These are phyloP conservation scores for Diglossa cyanea DNA, from an alignment of 2,797 vertebrate genomes.

Conservation along the genomic window DNA sequence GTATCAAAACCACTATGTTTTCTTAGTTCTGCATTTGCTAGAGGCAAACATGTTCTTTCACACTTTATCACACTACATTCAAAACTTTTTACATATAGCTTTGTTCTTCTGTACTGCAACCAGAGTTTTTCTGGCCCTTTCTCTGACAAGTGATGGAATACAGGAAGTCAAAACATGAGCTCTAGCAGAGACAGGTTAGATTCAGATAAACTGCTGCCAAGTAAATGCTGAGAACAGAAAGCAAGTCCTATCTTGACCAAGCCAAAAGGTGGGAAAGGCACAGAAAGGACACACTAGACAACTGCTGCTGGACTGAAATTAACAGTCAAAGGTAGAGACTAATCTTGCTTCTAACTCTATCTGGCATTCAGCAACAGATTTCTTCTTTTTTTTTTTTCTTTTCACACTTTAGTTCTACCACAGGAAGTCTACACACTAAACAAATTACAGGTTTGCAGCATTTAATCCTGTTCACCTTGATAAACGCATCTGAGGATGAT, in stretches of 20 bases:
- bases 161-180: neutral
- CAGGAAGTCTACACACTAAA: neutral
- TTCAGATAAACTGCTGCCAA: neutral
- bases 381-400: neutral
- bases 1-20: neutral
- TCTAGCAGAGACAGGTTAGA: neutral
- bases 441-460: neutral
- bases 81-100: neutral
- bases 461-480: neutral
- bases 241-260: neutral
- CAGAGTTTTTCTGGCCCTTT: neutral
- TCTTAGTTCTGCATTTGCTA: neutral
- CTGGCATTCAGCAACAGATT: neutral
- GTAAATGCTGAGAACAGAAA: neutral
- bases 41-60: neutral
- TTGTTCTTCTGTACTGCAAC: neutral
- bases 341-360: neutral
- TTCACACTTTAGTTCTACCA: neutral
- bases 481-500: neutral
- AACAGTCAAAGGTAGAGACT: neutral
- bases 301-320: neutral
- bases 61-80: neutral
- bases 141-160: neutral
- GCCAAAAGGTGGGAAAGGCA: neutral
- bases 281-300: neutral